Evolutionary conservation across 2,797 vertebrate species (phyloP).

Genomic region (Poecilia picta): DNA sequence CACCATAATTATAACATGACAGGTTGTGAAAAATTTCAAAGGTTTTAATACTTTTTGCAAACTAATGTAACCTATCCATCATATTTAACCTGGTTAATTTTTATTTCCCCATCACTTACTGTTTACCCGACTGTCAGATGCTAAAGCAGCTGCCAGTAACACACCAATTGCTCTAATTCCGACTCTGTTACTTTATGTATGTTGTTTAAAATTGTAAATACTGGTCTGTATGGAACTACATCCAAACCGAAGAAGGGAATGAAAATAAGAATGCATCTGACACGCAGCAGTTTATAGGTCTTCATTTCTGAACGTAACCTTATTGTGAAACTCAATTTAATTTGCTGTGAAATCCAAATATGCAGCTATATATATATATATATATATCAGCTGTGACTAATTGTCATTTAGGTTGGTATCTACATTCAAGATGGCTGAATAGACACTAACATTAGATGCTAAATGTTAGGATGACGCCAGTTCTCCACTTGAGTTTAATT

Average conservation of each 20-base stretch:
- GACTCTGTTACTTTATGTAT: not conserved
- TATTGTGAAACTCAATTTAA: not conserved
- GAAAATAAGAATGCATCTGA: not conserved
- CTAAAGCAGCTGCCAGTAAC: no score
- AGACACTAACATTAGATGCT: not conserved
- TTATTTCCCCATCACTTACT: no score
- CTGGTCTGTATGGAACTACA: not conserved
- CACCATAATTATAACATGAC: no score
- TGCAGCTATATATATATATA: not conserved
- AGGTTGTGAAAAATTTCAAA: no score
- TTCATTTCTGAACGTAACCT: not conserved
- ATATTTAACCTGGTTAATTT: no score
- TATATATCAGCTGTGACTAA: not conserved
- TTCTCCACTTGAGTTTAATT: conserved; percentile 3
- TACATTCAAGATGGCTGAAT: not conserved
- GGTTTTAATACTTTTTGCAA: no score
- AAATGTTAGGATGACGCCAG: not conserved
- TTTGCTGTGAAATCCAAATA: not conserved
- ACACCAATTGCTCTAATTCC: no score
- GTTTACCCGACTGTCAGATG: no score
- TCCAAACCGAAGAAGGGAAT: not conserved
- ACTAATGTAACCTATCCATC: no score
- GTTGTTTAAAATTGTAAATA: not conserved
- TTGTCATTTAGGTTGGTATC: not conserved
- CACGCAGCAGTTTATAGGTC: not conserved